Evolutionary conservation across 2,797 vertebrate species (phyloP).

Genomic region (Aldrovandia affinis): DNA sequence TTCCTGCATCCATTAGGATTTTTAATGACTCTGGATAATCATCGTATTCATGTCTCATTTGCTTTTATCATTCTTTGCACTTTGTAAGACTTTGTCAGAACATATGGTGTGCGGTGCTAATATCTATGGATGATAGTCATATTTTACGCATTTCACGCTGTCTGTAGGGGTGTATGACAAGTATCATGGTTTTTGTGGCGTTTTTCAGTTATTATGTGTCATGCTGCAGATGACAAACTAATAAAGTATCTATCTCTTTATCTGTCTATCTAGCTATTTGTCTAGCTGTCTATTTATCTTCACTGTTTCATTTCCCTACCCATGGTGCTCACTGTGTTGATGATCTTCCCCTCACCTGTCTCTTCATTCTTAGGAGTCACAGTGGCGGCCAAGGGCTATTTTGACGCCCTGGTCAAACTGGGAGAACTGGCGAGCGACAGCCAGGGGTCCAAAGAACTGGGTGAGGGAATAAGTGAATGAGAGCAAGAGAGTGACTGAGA

Average conservation of each 20-base stretch:
- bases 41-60: neutral
- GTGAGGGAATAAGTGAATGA: constrained; percentile 70
- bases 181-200: neutral
- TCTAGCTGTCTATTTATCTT: neutral
- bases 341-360: constrained; percentile 3
- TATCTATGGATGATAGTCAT: neutral
- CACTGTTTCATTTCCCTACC: neutral
- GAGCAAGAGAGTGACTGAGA: constrained; percentile 37
- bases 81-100: neutral
- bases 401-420: constrained; percentile 83
- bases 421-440: constrained; percentile 84
- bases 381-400: constrained; percentile 83
- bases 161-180: no score
- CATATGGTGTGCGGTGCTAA: neutral
- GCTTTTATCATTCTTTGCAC: neutral
- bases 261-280: neutral
- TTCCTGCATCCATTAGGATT: neutral
- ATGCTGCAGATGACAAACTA: no score
- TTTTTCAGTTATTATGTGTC: neutral
- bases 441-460: constrained; percentile 85
- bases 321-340: neutral
- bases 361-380: constrained; percentile 74
- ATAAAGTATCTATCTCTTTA: neutral
- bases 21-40: neutral
- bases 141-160: no score